A percentile compares a stretch with the other conserved stretches of the same genome.
These are phyloP conservation scores for Channa striata DNA, from an alignment of 2,797 vertebrate species.

Conservation along the genomic window DNA sequence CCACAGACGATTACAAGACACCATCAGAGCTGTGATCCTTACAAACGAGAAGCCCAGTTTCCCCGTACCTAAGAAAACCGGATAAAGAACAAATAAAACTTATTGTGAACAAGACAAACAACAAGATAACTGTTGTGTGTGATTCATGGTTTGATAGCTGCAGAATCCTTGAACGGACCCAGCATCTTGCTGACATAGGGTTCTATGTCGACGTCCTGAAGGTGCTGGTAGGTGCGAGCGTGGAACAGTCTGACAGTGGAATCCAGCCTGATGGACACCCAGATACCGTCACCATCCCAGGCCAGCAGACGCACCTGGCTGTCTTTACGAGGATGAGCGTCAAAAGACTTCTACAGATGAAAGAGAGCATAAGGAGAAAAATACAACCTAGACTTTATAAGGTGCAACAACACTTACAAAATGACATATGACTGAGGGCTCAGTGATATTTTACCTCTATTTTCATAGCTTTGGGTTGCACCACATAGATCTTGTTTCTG, in stretches of 20 bases:
- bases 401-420: neutral
- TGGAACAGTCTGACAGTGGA: slow-evolving; percentile 97
- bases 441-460: slow-evolving; percentile 87
- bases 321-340: slow-evolving; percentile 97
- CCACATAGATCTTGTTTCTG: slow-evolving; percentile 97
- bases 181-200: slow-evolving; percentile 99
- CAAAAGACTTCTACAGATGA: slow-evolving; percentile 91
- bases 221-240: slow-evolving; percentile 95
- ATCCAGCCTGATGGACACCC: slow-evolving; percentile 98
- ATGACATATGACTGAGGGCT: neutral
- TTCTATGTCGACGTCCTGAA: slow-evolving; percentile 98
- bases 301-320: slow-evolving; percentile 98
- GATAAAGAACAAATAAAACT: neutral
- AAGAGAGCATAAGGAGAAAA: neutral
- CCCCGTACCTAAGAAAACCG: slow-evolving; percentile 89
- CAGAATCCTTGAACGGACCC: slow-evolving; percentile 80
- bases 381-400: neutral
- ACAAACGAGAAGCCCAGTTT: slow-evolving; percentile 99
- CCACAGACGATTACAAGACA: slow-evolving; percentile 96
- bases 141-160: neutral
- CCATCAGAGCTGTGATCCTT: slow-evolving; percentile 96
- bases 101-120: neutral
- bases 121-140: neutral
- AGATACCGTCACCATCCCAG: slow-evolving; percentile 96
- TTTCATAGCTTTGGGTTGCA: slow-evolving; percentile 98